phyloP scores from a whole-genome alignment of 2,888 invertebrate genomes.

The Incurvaria masculella region DNA sequence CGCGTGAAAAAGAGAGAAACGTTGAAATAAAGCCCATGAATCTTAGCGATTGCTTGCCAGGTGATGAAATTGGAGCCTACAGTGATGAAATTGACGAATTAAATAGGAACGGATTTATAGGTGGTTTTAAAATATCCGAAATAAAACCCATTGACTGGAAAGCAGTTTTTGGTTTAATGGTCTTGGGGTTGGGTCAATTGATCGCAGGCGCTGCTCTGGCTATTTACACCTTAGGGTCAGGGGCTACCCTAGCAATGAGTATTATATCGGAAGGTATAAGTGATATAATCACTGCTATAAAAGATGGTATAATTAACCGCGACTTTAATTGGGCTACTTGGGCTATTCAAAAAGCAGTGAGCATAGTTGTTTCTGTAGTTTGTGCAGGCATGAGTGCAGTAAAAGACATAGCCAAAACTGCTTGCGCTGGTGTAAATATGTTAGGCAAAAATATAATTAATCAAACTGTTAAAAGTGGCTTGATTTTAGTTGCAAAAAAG shows the following conservation, averaged over 20 bases:
- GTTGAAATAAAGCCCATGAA: slow-evolving; percentile 8
- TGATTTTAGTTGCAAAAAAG: slow-evolving; percentile 10
- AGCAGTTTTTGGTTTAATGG: slow-evolving; percentile 9
- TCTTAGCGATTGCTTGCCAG: slow-evolving; percentile 6
- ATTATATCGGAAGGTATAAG: slow-evolving; percentile 12
- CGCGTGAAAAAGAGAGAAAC: slow-evolving; percentile 6
- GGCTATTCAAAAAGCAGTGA: slow-evolving; percentile 13
- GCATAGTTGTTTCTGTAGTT: slow-evolving; percentile 9
- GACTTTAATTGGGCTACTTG: slow-evolving; percentile 13
- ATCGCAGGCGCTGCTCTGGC: slow-evolving; percentile 11
- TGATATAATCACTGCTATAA: slow-evolving; percentile 14
- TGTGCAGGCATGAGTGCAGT: slow-evolving; percentile 11
- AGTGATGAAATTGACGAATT: slow-evolving; percentile 11
- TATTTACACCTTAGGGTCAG: slow-evolving; percentile 10
- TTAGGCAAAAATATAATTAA: slow-evolving; percentile 9
- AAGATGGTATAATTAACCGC: slow-evolving; percentile 13
- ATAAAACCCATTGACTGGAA: slow-evolving; percentile 13
- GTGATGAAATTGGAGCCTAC: background rate
- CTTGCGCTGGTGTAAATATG: slow-evolving; percentile 9
- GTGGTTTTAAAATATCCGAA: slow-evolving; percentile 12
- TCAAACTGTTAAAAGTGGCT: slow-evolving; percentile 8
- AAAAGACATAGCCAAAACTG: slow-evolving; percentile 12
- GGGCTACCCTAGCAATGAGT: slow-evolving; percentile 9
- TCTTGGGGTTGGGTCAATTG: slow-evolving; percentile 11
- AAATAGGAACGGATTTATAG: slow-evolving; percentile 11